A percentile compares a stretch with the other conserved stretches of the same genome.
These are phyloP conservation scores for Ptychadena robeensis DNA, from an alignment of 2,797 vertebrate species.

Conservation along the genomic window DNA sequence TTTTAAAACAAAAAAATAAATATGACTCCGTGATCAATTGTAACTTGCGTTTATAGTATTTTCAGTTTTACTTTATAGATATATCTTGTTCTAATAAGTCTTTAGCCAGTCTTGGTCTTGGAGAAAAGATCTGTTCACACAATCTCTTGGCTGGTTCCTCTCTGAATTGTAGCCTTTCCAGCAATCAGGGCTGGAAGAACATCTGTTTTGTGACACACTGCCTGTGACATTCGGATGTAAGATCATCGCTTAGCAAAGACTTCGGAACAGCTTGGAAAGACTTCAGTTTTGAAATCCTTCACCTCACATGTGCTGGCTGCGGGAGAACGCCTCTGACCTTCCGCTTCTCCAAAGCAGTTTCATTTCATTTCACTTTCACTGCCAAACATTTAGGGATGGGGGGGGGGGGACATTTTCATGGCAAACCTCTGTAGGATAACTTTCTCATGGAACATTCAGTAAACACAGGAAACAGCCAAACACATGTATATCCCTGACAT, in stretches of 20 bases:
- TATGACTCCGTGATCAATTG: too few species aligned
- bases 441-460: slow-evolving; percentile 45
- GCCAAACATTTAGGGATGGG: slow-evolving; percentile 47
- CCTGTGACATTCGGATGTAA: slow-evolving; percentile 53
- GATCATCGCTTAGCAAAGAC: slow-evolving; percentile 30
- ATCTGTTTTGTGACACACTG: slow-evolving; percentile 50
- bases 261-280: slow-evolving; percentile 60
- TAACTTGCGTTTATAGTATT: too few species aligned
- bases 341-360: slow-evolving; percentile 56
- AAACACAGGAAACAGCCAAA: slow-evolving; percentile 24
- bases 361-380: slow-evolving; percentile 59
- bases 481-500: neutral
- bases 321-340: slow-evolving; percentile 60
- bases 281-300: slow-evolving; percentile 52
- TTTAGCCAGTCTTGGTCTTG: neutral
- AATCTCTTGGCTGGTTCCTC: slow-evolving; percentile 21
- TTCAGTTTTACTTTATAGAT: too few species aligned
- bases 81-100: too few species aligned
- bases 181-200: slow-evolving; percentile 40
- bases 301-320: slow-evolving; percentile 57
- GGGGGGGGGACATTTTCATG: slow-evolving; percentile 46
- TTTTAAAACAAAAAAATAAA: too few species aligned
- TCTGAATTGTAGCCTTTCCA: slow-evolving; percentile 24
- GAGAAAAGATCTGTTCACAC: slow-evolving; percentile 30
- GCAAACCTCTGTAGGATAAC: slow-evolving; percentile 38